Conservation (phyloP, 2,113 vertebrate genomes). For the Mobula birostris region DNA sequence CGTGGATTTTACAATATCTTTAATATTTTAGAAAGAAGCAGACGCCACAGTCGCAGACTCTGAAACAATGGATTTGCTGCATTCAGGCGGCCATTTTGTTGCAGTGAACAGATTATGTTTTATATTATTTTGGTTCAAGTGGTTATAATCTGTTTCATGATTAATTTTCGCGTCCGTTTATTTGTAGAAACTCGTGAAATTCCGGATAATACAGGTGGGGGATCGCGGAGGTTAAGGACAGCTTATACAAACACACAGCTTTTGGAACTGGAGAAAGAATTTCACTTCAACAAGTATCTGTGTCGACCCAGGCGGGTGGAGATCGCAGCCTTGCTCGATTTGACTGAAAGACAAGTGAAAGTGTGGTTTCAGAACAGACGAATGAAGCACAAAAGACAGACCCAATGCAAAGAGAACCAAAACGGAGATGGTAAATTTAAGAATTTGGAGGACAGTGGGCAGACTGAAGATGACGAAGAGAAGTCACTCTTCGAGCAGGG, state of each 20-base stretch:
- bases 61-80: conserved; percentile 59
- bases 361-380: conserved; percentile 98
- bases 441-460: conserved; percentile 67
- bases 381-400: conserved; percentile 97
- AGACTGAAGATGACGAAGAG: conserved; percentile 64
- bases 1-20: neutral
- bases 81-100: conserved; percentile 73
- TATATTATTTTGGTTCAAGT: conserved; percentile 42
- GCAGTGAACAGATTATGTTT: conserved; percentile 58
- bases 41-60: conserved; percentile 46
- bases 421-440: conserved; percentile 76
- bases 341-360: conserved; percentile 96
- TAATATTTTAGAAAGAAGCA: conserved; percentile 22
- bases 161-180: conserved; percentile 44
- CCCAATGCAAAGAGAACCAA: conserved; percentile 91
- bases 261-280: conserved; percentile 96
- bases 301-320: conserved; percentile 91
- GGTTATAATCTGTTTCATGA: conserved; percentile 8
- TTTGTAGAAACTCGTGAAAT: conserved; percentile 78
- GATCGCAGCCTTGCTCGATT: conserved; percentile 85
- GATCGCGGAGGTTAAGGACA: conserved; percentile 84
- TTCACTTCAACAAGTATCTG: conserved; percentile 98
- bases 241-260: conserved; percentile 98
- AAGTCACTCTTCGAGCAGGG: conserved; percentile 73
- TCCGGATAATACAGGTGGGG: conserved; percentile 64